Percentiles rank a stretch among this genome's conserved stretches.
Evolutionary conservation across 2,888 invertebrate species (phyloP).

Genomic region (Xanthia icteritia): DNA sequence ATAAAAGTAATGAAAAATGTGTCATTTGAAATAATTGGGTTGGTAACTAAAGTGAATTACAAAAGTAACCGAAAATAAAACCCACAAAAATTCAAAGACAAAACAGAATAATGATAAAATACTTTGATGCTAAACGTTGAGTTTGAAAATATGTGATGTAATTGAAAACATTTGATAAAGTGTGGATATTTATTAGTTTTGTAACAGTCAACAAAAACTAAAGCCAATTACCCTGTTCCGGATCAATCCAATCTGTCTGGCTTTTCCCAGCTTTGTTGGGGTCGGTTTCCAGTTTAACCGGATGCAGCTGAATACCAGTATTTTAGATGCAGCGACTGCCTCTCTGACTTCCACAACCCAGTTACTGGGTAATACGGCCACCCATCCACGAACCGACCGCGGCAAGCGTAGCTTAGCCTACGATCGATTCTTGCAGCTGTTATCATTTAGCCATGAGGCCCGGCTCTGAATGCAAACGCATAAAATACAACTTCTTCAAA

Average conservation of each 20-base stretch:
- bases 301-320: too few relatives aligned
- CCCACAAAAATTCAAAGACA: not conserved
- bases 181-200: not conserved
- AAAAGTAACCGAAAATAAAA: not conserved
- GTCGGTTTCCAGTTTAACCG: too few relatives aligned
- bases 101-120: not conserved
- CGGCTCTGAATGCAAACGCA: not conserved
- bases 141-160: not conserved
- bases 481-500: not conserved
- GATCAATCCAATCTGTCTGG: not conserved
- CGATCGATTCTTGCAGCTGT: too few relatives aligned
- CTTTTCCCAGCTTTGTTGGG: too few relatives aligned
- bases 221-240: not conserved
- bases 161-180: not conserved
- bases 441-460: too few relatives aligned
- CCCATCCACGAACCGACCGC: too few relatives aligned
- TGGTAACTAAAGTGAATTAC: not conserved
- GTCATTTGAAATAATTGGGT: not conserved
- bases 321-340: too few relatives aligned
- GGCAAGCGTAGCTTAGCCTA: too few relatives aligned
- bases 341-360: too few relatives aligned
- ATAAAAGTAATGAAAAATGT: constrained; percentile 7
- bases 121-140: not conserved
- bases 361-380: too few relatives aligned
- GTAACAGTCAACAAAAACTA: not conserved